Evolutionary conservation across 2,888 invertebrate genomes (phyloP).

Genomic region (Xanthostigma xanthostigma): DNA sequence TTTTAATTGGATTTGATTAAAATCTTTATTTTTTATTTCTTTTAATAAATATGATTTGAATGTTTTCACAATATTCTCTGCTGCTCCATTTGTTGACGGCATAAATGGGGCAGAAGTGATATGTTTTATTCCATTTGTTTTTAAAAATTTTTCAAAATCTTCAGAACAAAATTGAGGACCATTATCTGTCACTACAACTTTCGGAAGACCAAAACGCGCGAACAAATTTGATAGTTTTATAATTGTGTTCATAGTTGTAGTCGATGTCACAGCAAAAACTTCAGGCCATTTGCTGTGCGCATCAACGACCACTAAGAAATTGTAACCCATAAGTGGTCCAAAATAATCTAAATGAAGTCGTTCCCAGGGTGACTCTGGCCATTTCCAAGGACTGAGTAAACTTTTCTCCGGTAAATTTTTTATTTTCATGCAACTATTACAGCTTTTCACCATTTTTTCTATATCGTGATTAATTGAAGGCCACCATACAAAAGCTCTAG

Average conservation of each 20-base stretch:
- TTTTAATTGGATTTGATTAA: too few relatives aligned
- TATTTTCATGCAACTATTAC: too few relatives aligned
- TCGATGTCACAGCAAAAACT: conserved; percentile 9
- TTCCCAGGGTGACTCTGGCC: too few relatives aligned
- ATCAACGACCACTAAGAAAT: conserved; percentile 12
- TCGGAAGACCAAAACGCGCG: conserved; percentile 12
- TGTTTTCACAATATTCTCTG: conserved; percentile 12
- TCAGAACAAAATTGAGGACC: conserved; percentile 12
- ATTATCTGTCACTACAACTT: conserved; percentile 12
- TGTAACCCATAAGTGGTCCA: conserved; percentile 8
- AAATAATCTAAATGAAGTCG: neutral
- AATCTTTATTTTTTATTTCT: too few relatives aligned
- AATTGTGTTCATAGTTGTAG: conserved; percentile 9
- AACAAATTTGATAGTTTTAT: conserved; percentile 10
- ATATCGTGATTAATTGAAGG: too few relatives aligned
- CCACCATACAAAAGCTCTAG: too few relatives aligned
- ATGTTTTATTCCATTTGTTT: conserved; percentile 14
- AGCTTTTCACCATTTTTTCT: too few relatives aligned
- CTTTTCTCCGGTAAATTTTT: too few relatives aligned
- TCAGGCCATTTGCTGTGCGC: conserved; percentile 15
- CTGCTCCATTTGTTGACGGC: conserved; percentile 15
- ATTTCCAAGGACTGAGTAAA: too few relatives aligned
- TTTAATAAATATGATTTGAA: conserved; percentile 3
- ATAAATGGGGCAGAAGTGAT: conserved; percentile 14
- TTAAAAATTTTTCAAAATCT: conserved; percentile 14